A percentile compares a stretch with the other conserved stretches of the same genome.
Evolutionary conservation across 2,888 invertebrate genomes (phyloP).

Genomic region (Meiosimyza platycephala): DNA sequence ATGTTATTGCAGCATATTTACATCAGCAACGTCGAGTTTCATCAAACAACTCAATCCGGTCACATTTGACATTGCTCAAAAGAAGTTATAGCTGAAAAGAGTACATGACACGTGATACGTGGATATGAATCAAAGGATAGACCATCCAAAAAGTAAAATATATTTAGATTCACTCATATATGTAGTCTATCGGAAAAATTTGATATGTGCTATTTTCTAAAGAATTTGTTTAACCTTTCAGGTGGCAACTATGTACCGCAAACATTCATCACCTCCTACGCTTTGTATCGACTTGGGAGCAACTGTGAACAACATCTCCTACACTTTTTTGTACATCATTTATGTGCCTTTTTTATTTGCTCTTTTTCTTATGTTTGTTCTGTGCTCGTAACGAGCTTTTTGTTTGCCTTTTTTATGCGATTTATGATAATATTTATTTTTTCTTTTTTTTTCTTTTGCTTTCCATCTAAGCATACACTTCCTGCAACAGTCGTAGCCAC

Average conservation of each 20-base stretch:
- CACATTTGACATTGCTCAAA: no score
- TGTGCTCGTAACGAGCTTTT: conserved; percentile 8
- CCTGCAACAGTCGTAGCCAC: neutral
- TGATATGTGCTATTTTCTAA: no score
- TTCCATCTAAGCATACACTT: neutral
- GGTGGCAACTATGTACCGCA: neutral
- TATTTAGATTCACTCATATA: no score
- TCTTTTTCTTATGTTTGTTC: conserved; percentile 4
- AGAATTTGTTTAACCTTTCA: no score
- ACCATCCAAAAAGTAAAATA: no score
- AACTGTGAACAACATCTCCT: neutral
- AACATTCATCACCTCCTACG: conserved; percentile 10
- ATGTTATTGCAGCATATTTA: no score
- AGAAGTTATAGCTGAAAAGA: no score
- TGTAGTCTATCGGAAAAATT: no score
- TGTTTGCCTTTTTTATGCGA: conserved; percentile 12
- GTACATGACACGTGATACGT: no score
- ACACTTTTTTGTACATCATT: neutral
- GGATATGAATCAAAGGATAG: no score
- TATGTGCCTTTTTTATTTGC: conserved; percentile 5
- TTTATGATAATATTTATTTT: conserved; percentile 28
- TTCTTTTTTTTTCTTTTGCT: neutral
- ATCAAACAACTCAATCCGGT: no score
- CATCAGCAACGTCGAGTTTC: no score
- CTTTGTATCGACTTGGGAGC: neutral